phyloP scores from a whole-genome alignment of 2,113 vertebrate species.

The Oreotrochilus melanogaster region DNA sequence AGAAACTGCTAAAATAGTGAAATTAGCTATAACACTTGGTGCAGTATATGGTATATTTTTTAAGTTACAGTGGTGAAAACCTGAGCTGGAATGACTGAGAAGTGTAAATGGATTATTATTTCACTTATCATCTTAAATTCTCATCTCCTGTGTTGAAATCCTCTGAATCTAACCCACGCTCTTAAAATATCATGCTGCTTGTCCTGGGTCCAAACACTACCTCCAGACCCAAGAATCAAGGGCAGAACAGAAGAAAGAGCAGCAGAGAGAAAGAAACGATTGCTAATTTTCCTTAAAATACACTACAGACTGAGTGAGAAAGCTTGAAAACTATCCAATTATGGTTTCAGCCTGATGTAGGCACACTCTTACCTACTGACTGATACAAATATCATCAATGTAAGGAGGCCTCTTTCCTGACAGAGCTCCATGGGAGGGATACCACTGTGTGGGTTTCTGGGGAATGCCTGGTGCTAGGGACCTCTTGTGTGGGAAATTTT shows the following conservation, averaged over 20 bases:
- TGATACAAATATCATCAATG: background rate
- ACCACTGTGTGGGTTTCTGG: background rate
- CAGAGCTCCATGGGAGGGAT: background rate
- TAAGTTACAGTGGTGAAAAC: background rate
- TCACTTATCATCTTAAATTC: background rate
- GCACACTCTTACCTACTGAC: rapidly evolving
- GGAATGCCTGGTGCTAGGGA: background rate
- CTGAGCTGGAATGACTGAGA: background rate
- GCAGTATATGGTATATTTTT: background rate
- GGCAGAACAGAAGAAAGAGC: background rate
- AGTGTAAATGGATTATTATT: background rate
- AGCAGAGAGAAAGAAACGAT: background rate
- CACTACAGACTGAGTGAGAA: background rate
- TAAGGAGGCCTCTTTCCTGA: background rate
- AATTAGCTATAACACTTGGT: background rate
- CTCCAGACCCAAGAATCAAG: background rate
- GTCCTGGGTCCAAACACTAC: background rate
- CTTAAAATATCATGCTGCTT: background rate
- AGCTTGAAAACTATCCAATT: background rate
- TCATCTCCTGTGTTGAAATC: background rate
- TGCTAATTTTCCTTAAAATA: background rate
- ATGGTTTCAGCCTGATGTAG: background rate
- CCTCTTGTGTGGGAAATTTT: background rate
- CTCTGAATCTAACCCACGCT: background rate
- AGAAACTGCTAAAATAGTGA: background rate